Conservation (phyloP, 2,888 invertebrate genomes). For the Anarsia innoxiella region DNA sequence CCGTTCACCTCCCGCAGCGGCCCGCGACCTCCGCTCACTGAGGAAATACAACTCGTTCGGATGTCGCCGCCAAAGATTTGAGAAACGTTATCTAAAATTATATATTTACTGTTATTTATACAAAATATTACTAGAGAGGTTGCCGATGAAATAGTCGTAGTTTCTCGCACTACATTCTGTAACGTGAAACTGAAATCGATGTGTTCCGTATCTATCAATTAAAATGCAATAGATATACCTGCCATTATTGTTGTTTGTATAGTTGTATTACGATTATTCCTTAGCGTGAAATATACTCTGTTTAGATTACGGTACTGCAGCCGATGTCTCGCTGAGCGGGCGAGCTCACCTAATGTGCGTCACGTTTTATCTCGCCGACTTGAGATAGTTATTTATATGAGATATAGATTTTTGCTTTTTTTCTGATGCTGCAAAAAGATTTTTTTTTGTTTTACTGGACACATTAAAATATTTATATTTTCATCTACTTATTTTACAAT, state of each 20-base stretch:
- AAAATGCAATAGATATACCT: conserved; percentile 55
- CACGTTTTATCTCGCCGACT: neutral
- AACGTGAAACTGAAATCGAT: conserved; percentile 35
- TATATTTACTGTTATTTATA: conserved; percentile 17
- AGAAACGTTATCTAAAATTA: conserved; percentile 27
- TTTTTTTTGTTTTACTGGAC: too few relatives aligned
- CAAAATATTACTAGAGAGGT: too few relatives aligned
- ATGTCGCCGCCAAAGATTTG: conserved; percentile 47
- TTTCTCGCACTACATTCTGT: conserved; percentile 14
- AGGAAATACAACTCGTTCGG: too few relatives aligned
- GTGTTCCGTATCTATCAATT: conserved; percentile 55
- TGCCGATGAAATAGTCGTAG: conserved; percentile 13
- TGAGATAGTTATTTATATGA: too few relatives aligned
- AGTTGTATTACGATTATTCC: conserved; percentile 30
- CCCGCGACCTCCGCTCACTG: too few relatives aligned
- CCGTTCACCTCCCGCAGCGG: conserved; percentile 14
- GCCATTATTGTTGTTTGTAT: conserved; percentile 49
- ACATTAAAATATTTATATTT: too few relatives aligned
- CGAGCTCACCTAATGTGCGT: conserved; percentile 10
- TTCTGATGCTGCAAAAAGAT: too few relatives aligned
- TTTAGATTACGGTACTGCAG: conserved; percentile 14
- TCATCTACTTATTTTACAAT: too few relatives aligned
- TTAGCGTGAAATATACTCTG: conserved; percentile 25
- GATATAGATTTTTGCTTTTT: too few relatives aligned
- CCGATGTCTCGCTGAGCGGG: conserved; percentile 30